Percentiles rank a stretch among this genome's conserved stretches.
phyloP scores from a whole-genome alignment of 1,140 invertebrate genomes.

The Neocloeon triangulifer region DNA sequence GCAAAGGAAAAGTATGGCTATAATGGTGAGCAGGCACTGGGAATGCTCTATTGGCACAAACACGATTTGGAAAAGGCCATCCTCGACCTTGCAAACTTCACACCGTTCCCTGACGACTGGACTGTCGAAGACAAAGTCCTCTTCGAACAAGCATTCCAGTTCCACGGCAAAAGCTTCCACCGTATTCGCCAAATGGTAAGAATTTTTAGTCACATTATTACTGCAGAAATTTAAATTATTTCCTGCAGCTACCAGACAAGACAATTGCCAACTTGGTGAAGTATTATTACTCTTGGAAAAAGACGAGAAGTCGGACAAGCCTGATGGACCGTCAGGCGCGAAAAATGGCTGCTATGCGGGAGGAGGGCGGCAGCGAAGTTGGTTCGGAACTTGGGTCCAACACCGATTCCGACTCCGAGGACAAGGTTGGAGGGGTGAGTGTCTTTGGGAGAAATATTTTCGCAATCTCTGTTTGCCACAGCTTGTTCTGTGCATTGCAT shows the following conservation, averaged over 20 bases:
- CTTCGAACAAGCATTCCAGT: slow-evolving; percentile 95
- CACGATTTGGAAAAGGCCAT: slow-evolving; percentile 84
- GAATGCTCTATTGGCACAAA: slow-evolving; percentile 97
- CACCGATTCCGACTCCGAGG: slow-evolving; percentile 68
- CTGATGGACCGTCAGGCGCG: slow-evolving; percentile 77
- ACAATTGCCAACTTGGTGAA: slow-evolving; percentile 88
- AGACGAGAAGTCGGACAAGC: slow-evolving; percentile 72
- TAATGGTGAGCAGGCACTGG: slow-evolving; percentile 89
- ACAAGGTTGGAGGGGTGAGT: slow-evolving; percentile 45
- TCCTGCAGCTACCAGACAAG: slow-evolving; percentile 74
- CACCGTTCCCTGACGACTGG: slow-evolving; percentile 95
- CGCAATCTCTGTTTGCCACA: too few species aligned
- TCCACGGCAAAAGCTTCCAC: slow-evolving; percentile 95
- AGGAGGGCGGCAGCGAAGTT: slow-evolving; percentile 41
- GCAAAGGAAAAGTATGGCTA: slow-evolving; percentile 98
- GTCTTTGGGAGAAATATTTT: slow-evolving; percentile 7
- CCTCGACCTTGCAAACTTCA: slow-evolving; percentile 86
- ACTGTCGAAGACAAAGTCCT: slow-evolving; percentile 93
- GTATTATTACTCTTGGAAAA: slow-evolving; percentile 98
- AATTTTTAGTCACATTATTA: slow-evolving; percentile 3
- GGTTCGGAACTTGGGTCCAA: slow-evolving; percentile 51
- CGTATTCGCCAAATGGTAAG: slow-evolving; percentile 90
- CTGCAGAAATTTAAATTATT: slow-evolving; percentile 8
- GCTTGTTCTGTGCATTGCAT: too few species aligned
- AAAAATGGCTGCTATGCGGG: slow-evolving; percentile 29